phyloP scores from a whole-genome alignment of 2,113 vertebrate genomes.

The Phylloscopus whistleri region DNA sequence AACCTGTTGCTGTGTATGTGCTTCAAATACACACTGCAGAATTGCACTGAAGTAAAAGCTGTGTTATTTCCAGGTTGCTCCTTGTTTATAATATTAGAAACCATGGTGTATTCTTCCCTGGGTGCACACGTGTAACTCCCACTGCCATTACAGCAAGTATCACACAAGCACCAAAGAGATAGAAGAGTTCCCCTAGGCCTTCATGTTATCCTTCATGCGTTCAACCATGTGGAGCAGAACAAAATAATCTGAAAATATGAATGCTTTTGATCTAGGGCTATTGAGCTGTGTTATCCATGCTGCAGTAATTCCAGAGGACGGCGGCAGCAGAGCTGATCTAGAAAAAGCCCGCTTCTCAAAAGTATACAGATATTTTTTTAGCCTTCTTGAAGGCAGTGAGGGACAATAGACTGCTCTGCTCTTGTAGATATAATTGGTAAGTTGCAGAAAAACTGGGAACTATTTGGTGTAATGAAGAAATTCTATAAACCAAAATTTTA shows the following conservation, averaged over 20 bases:
- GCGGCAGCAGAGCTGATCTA: neutral
- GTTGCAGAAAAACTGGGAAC: neutral
- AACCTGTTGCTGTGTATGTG: neutral
- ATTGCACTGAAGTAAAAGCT: neutral
- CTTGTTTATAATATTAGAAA: neutral
- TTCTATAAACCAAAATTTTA: neutral
- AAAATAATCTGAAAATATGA: conserved; percentile 12
- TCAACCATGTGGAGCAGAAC: neutral
- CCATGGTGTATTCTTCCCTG: neutral
- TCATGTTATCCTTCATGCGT: conserved; percentile 5
- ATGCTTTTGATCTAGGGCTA: conserved; percentile 17
- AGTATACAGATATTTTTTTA: neutral
- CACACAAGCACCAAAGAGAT: neutral
- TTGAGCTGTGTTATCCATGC: neutral
- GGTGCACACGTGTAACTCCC: neutral
- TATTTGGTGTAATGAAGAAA: neutral
- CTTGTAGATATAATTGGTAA: neutral
- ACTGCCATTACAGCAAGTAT: neutral
- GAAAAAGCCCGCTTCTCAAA: neutral
- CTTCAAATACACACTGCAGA: neutral
- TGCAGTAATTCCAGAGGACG: neutral
- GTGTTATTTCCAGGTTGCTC: neutral
- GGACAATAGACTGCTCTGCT: neutral
- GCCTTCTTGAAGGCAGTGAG: neutral
- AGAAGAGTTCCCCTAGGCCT: neutral